Conservation (phyloP, 2,888 invertebrate genomes). For the Melanophora roralis region DNA sequence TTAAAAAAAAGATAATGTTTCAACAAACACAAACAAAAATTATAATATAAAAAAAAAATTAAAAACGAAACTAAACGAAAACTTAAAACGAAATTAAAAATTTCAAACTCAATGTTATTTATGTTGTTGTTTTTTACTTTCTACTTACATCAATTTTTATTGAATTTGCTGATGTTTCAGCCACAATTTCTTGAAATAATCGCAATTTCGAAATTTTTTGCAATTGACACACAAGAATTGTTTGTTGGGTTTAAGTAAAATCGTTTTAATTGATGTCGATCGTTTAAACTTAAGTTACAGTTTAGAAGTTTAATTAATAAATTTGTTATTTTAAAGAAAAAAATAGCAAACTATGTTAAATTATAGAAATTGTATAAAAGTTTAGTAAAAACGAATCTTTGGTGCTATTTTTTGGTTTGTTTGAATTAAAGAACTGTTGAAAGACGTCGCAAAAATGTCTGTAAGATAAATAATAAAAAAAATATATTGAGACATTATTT, state of each 20-base stretch:
- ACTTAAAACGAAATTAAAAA: not conserved
- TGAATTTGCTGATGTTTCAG: conserved; percentile 70
- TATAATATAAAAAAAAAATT: not conserved
- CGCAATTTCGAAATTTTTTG: conserved; percentile 30
- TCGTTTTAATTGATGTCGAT: conserved; percentile 5
- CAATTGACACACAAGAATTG: conserved; percentile 22
- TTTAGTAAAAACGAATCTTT: too few relatives aligned
- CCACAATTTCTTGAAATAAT: conserved; percentile 67
- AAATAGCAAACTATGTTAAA: not conserved
- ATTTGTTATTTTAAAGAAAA: not conserved
- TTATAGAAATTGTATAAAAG: not conserved
- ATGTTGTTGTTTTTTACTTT: not conserved
- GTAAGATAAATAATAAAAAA: conserved; percentile 34
- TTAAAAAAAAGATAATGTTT: not conserved
- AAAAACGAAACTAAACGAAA: not conserved
- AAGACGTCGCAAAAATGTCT: conserved; percentile 37
- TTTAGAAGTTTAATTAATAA: not conserved
- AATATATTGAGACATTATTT: not conserved
- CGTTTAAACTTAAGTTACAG: not conserved
- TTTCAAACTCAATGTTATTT: conserved; percentile 23
- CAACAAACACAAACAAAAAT: not conserved
- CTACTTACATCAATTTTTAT: conserved; percentile 74
- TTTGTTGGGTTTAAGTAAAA: conserved; percentile 1
- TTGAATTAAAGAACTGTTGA: conserved; percentile 41
- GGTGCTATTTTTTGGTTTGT: conserved; percentile 9